These are phyloP conservation scores for Schizotus pectinicornis DNA, from an alignment of 2,888 invertebrate genomes.

Conservation along the genomic window DNA sequence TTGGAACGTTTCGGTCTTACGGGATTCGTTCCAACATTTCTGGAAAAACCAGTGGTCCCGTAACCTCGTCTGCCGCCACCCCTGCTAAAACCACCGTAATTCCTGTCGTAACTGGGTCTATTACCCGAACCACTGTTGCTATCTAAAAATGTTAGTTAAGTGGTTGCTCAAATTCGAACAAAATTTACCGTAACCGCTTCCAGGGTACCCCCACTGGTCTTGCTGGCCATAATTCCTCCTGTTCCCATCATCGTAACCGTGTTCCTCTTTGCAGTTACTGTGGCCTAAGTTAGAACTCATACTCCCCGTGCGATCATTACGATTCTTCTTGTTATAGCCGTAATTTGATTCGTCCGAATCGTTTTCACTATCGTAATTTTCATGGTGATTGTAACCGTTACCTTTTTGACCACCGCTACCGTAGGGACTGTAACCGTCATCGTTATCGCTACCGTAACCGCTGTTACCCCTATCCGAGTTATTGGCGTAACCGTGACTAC, in stretches of 20 bases:
- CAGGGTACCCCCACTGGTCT: neutral
- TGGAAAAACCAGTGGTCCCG: constrained; percentile 4
- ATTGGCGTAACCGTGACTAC: constrained; percentile 14
- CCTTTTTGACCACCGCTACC: constrained; percentile 1
- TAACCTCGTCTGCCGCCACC: constrained; percentile 29
- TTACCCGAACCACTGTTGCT: constrained; percentile 1
- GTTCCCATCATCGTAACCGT: constrained; percentile 5
- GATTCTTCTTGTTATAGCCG: constrained; percentile 12
- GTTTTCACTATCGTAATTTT: neutral
- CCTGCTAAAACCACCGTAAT: constrained; percentile 16
- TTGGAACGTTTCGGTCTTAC: constrained; percentile 15
- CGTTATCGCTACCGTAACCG: constrained; percentile 17
- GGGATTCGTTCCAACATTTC: constrained; percentile 12
- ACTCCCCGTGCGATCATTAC: constrained; percentile 5
- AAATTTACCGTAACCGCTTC: neutral
- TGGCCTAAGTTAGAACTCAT: neutral
- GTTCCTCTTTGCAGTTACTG: constrained; percentile 11
- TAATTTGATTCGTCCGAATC: neutral
- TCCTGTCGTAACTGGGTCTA: constrained; percentile 7
- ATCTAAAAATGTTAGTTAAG: neutral
- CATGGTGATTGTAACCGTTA: neutral
- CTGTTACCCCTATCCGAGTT: constrained; percentile 15
- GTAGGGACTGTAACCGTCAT: constrained; percentile 10
- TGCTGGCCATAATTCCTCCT: neutral
- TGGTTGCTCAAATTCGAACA: neutral